Conservation (phyloP, 2,797 vertebrate genomes). For the Paedocypris micromegethes region DNA sequence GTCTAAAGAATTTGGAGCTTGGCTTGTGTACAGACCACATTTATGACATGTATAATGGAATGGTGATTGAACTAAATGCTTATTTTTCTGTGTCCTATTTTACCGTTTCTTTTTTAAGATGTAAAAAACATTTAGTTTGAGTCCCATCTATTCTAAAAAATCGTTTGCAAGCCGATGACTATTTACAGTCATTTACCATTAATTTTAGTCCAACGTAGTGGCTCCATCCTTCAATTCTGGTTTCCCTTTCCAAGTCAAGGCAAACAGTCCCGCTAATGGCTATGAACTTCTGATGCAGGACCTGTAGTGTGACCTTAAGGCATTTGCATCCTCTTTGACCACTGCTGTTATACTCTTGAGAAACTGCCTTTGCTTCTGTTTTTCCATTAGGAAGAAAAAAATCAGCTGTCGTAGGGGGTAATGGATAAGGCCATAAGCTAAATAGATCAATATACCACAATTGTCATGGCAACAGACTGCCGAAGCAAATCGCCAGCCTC, state of each 20-base stretch:
- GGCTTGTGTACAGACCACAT: too few relatives aligned
- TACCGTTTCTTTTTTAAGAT: too few relatives aligned
- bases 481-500: conserved; percentile 18
- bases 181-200: neutral
- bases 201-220: conserved; percentile 5
- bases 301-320: conserved; percentile 44
- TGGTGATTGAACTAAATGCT: too few relatives aligned
- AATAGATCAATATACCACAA: conserved; percentile 41
- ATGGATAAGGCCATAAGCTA: conserved; percentile 42
- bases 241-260: conserved; percentile 56
- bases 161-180: too few relatives aligned
- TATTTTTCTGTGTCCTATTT: too few relatives aligned
- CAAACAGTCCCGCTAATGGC: conserved; percentile 60
- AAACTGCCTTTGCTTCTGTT: conserved; percentile 34
- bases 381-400: conserved; percentile 31
- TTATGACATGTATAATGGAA: too few relatives aligned
- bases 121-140: too few relatives aligned
- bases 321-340: conserved; percentile 29
- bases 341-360: conserved; percentile 53
- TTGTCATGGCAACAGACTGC: conserved; percentile 43
- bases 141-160: too few relatives aligned
- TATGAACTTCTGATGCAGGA: conserved; percentile 42
- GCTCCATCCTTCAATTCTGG: conserved; percentile 11
- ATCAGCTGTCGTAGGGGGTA: conserved; percentile 43
- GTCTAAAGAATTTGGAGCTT: too few relatives aligned